A percentile compares a stretch with the other conserved stretches of the same genome.
phyloP scores from a whole-genome alignment of 2,113 vertebrate species.

The Mus spicilegus region DNA sequence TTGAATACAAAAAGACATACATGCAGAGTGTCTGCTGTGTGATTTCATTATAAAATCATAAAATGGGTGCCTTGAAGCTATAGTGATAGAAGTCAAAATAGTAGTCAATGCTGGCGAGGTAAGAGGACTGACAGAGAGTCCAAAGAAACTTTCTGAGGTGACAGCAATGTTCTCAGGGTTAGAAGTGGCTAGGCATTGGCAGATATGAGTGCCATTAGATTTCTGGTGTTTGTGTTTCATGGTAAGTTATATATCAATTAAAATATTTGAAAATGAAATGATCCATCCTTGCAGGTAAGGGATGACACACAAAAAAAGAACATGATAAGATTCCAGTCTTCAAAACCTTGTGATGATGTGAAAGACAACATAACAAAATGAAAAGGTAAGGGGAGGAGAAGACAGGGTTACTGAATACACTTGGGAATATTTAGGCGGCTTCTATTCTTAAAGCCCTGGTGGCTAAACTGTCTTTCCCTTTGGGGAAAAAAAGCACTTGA shows the following conservation, averaged over 20 bases:
- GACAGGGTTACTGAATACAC: not conserved
- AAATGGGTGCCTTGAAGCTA: slow-evolving; percentile 25
- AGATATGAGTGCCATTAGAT: slow-evolving; percentile 27
- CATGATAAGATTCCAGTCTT: not conserved
- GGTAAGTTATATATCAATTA: slow-evolving; percentile 26
- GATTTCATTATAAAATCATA: slow-evolving; percentile 50
- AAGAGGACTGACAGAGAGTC: not conserved
- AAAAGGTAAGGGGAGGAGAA: not conserved
- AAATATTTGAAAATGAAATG: not conserved
- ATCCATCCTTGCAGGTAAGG: not conserved
- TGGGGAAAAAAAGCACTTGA: not conserved
- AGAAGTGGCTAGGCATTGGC: not conserved
- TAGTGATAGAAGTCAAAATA: slow-evolving; percentile 12
- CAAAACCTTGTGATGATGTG: not conserved
- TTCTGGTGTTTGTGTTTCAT: not conserved
- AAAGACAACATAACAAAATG: not conserved
- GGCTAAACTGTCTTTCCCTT: not conserved
- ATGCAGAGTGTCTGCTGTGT: not conserved
- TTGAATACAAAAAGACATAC: not conserved
- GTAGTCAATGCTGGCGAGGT: not conserved
- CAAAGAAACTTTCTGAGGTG: not conserved
- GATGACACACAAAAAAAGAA: not conserved
- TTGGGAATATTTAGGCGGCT: not conserved
- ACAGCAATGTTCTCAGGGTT: slow-evolving; percentile 41
- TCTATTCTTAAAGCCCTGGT: not conserved